A percentile compares a stretch with the other conserved stretches of the same genome.
phyloP scores from a whole-genome alignment of 2,888 invertebrate genomes.

The Oasisia sp. region DNA sequence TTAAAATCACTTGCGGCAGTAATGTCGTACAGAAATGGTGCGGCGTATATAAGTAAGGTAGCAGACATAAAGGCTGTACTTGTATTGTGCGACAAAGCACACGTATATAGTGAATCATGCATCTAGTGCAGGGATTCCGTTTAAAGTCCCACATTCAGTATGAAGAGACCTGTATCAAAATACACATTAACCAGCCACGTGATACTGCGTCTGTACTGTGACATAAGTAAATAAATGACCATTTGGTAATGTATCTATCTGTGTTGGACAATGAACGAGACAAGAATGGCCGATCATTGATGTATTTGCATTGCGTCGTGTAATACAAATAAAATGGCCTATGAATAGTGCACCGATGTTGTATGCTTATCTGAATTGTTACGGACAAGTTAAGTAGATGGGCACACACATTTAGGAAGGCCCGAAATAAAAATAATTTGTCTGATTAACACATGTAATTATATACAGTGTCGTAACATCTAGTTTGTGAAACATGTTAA shows the following conservation, averaged over 20 bases:
- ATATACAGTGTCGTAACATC: too few species aligned
- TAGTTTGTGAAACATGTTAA: too few species aligned
- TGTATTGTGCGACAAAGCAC: neutral
- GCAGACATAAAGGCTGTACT: neutral
- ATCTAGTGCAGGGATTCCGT: neutral
- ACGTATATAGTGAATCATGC: neutral
- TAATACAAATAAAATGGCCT: neutral
- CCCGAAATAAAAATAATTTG: too few species aligned
- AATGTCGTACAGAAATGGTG: neutral
- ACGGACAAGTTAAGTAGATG: too few species aligned
- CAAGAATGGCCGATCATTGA: neutral
- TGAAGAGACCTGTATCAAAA: neutral
- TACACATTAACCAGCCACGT: neutral
- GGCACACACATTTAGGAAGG: too few species aligned
- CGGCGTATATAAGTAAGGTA: neutral
- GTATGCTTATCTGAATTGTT: neutral
- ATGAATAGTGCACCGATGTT: neutral
- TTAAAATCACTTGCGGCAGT: neutral
- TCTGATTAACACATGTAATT: too few species aligned
- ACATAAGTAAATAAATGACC: neutral
- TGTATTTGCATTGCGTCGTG: constrained; percentile 6
- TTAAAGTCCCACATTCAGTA: neutral
- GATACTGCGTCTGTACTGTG: neutral
- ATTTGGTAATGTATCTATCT: neutral
- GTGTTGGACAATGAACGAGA: neutral